Evolutionary conservation across 1,140 invertebrate species (phyloP).

Genomic region (Heliconius eleuchia): DNA sequence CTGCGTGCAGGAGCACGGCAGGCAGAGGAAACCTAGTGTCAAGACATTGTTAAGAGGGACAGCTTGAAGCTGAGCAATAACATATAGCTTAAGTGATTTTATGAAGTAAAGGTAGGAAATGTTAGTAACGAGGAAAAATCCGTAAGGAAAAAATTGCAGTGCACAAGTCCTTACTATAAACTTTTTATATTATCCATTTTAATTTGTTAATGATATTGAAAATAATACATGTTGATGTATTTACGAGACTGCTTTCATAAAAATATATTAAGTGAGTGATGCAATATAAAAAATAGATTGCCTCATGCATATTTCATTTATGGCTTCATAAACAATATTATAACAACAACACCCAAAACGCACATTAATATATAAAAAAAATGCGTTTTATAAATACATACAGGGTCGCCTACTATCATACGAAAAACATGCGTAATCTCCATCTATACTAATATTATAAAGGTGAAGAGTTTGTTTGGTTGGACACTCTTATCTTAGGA

Average conservation of each 20-base stretch:
- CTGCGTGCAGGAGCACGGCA: too few relatives aligned
- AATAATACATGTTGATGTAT: not conserved
- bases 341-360: not conserved
- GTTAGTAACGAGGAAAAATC: not conserved
- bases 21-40: too few relatives aligned
- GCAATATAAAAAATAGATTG: constrained; percentile 58
- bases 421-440: not conserved
- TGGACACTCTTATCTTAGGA: too few relatives aligned
- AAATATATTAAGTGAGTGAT: constrained; percentile 42
- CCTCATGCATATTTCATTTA: constrained; percentile 42
- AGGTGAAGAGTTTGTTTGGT: too few relatives aligned
- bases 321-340: constrained; percentile 15
- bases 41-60: too few relatives aligned
- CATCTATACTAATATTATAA: too few relatives aligned
- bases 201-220: not conserved
- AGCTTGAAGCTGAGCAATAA: too few relatives aligned
- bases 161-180: not conserved
- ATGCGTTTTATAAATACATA: constrained; percentile 7
- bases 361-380: not conserved
- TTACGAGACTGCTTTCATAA: constrained; percentile 25
- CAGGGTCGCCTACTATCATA: constrained; percentile 24
- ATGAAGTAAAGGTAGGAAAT: not conserved
- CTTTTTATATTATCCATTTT: constrained; percentile 1
- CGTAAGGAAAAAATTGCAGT: not conserved
- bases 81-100: not conserved